Conservation (phyloP, 2,888 invertebrate species). For the Cylindroiulus punctatus region DNA sequence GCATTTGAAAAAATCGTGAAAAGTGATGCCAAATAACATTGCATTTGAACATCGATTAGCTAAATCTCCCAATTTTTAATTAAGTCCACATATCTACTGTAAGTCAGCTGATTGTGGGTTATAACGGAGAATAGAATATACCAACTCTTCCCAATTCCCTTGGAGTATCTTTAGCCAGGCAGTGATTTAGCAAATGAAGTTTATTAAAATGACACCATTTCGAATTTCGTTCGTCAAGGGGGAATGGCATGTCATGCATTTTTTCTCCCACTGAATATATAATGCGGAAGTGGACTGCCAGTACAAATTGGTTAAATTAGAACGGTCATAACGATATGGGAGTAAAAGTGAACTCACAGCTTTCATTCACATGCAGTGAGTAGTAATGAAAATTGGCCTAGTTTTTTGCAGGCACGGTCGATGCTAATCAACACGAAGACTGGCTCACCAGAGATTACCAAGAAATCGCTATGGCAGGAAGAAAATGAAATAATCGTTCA, state of each 20-base stretch:
- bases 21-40: too few species aligned
- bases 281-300: neutral
- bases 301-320: neutral
- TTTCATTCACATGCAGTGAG: neutral
- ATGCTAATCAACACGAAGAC: constrained; percentile 5
- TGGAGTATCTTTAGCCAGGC: neutral
- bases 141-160: too few species aligned
- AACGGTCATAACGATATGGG: neutral
- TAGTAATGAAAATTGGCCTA: neutral
- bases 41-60: too few species aligned
- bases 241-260: neutral
- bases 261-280: neutral
- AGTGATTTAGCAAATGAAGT: neutral
- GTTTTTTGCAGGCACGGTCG: neutral
- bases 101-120: too few species aligned
- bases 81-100: too few species aligned
- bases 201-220: constrained; percentile 38
- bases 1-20: too few species aligned
- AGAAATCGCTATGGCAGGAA: constrained; percentile 26
- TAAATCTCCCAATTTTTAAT: too few species aligned
- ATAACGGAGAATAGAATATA: too few species aligned
- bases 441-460: constrained; percentile 7
- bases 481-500: constrained; percentile 19
- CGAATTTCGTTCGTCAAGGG: neutral
- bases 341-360: neutral